These are phyloP conservation scores for Tiliacea aurago DNA, from an alignment of 2,888 invertebrate species.

Conservation along the genomic window DNA sequence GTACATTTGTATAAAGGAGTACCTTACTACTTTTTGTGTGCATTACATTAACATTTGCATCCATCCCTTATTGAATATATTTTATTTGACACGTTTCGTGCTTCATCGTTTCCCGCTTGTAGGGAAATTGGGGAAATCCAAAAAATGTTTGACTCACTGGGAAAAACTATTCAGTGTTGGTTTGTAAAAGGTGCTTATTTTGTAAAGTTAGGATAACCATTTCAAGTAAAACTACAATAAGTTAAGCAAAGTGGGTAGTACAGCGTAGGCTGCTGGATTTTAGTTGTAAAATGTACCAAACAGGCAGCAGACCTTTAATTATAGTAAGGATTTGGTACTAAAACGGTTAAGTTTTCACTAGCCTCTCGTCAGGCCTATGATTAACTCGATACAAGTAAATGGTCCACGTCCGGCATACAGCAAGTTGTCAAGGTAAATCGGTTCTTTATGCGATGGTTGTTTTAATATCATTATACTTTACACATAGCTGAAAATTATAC, in stretches of 20 bases:
- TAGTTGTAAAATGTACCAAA: background rate
- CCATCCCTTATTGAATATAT: too few species aligned
- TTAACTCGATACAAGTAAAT: slow-evolving; percentile 49
- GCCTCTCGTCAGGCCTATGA: slow-evolving; percentile 37
- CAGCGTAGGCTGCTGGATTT: background rate
- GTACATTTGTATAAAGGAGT: too few species aligned
- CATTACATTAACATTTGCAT: background rate
- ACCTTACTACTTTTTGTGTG: too few species aligned
- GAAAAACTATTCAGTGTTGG: background rate
- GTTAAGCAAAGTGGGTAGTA: background rate
- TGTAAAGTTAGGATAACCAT: background rate
- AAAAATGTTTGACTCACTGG: slow-evolving; percentile 27
- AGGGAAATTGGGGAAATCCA: slow-evolving; percentile 30
- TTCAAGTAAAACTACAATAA: background rate
- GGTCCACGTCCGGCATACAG: slow-evolving; percentile 52
- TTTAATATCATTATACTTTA: slow-evolving; percentile 53
- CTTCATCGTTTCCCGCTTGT: background rate
- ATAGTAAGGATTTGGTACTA: background rate
- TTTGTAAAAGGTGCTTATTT: background rate
- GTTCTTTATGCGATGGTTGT: slow-evolving; percentile 49
- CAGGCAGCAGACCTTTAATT: background rate
- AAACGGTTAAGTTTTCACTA: slow-evolving; percentile 21
- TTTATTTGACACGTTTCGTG: background rate
- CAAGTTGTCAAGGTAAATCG: slow-evolving; percentile 59
- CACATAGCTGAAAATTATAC: slow-evolving; percentile 44